A percentile compares a stretch with the other conserved stretches of the same genome.
Conservation (phyloP, 2,797 vertebrate genomes). For the Kryptolebias ocellatus region DNA sequence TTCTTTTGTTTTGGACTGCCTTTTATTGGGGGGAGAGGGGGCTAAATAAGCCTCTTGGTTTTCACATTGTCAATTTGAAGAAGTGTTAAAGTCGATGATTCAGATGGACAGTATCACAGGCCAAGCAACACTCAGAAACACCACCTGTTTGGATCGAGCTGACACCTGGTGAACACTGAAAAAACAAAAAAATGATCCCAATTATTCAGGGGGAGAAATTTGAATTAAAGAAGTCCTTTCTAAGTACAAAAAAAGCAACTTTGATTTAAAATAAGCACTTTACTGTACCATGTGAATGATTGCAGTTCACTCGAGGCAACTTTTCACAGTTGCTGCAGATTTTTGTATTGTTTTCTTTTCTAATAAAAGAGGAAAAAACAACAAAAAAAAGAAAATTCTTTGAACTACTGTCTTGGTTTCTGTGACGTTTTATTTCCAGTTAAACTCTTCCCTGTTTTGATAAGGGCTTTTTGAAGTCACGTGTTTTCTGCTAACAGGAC, state of each 20-base stretch:
- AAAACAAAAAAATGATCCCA: slow-evolving; percentile 46
- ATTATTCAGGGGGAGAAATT: slow-evolving; percentile 55
- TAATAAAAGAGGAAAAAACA: slow-evolving; percentile 13
- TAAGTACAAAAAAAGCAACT: slow-evolving; percentile 54
- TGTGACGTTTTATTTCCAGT: neutral
- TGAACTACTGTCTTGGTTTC: slow-evolving; percentile 52
- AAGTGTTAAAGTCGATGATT: slow-evolving; percentile 61
- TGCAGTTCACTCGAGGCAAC: slow-evolving; percentile 83
- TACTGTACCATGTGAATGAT: slow-evolving; percentile 87
- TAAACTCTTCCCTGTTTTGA: slow-evolving; percentile 6
- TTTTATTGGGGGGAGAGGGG: slow-evolving; percentile 58
- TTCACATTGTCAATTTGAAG: slow-evolving; percentile 60
- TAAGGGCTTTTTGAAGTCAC: slow-evolving; percentile 9
- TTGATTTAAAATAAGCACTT: slow-evolving; percentile 86
- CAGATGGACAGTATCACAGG: slow-evolving; percentile 60
- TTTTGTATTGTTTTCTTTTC: slow-evolving; percentile 85
- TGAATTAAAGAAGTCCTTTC: slow-evolving; percentile 54
- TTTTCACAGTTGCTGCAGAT: slow-evolving; percentile 81
- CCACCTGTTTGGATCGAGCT: slow-evolving; percentile 9
- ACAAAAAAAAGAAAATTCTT: slow-evolving; percentile 82
- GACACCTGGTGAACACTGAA: slow-evolving; percentile 54
- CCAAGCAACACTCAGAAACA: slow-evolving; percentile 63
- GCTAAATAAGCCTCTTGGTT: slow-evolving; percentile 36
- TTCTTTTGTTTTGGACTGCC: slow-evolving; percentile 62
- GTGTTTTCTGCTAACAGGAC: slow-evolving; percentile 57